phyloP scores from a whole-genome alignment of 2,888 invertebrate genomes.

The Lomographa bimaculata region DNA sequence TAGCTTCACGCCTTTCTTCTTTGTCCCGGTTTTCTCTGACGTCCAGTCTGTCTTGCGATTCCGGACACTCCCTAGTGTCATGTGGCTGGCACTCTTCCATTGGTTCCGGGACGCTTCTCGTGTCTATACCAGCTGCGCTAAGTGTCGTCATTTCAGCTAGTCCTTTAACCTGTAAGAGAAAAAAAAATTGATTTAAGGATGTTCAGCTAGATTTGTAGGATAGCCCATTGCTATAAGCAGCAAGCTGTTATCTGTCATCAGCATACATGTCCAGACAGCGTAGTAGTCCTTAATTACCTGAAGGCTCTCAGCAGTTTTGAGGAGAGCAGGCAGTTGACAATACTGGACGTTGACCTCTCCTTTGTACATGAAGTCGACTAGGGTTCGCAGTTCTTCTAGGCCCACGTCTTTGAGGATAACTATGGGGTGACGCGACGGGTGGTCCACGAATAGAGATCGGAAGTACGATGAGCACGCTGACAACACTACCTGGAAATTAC shows the following conservation, averaged over 20 bases:
- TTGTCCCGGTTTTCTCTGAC: slow-evolving; percentile 62
- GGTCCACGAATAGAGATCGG: slow-evolving; percentile 96
- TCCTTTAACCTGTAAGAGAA: slow-evolving; percentile 87
- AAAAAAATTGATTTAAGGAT: no score
- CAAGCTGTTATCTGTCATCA: no score
- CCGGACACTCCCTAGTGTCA: slow-evolving; percentile 62
- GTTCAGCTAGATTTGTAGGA: no score
- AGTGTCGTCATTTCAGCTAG: slow-evolving; percentile 96
- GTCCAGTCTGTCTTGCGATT: slow-evolving; percentile 62
- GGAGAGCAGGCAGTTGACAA: slow-evolving; percentile 94
- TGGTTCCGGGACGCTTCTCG: slow-evolving; percentile 74
- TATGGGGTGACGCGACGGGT: slow-evolving; percentile 96
- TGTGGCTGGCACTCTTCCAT: slow-evolving; percentile 76
- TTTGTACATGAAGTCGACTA: slow-evolving; percentile 98
- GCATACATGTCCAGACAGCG: no score
- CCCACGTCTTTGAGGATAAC: slow-evolving; percentile 97
- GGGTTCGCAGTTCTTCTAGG: slow-evolving; percentile 94
- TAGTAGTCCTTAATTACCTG: no score
- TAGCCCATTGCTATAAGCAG: no score
- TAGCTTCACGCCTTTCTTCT: slow-evolving; percentile 65
- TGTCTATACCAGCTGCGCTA: slow-evolving; percentile 85
- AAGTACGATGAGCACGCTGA: slow-evolving; percentile 98
- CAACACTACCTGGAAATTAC: slow-evolving; percentile 89
- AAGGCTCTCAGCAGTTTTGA: slow-evolving; percentile 96
- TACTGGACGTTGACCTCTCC: slow-evolving; percentile 98